Conservation (phyloP, 1,140 invertebrate species). For the Teleopsis dalmanni region DNA sequence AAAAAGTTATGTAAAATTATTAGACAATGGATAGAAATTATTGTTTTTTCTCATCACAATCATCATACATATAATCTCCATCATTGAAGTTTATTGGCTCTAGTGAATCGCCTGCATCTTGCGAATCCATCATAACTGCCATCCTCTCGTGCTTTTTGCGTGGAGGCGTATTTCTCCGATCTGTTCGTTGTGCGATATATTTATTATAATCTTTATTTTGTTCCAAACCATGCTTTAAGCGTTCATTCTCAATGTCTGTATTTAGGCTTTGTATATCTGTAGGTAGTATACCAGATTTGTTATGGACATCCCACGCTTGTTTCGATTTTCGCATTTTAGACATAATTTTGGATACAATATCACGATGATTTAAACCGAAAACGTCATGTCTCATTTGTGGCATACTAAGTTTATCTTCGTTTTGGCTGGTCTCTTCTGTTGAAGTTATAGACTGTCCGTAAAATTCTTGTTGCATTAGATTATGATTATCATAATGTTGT, state of each 20-base stretch:
- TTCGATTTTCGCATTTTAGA: slow-evolving; percentile 46
- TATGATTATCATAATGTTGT: neutral
- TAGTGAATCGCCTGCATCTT: neutral
- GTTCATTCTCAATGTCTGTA: slow-evolving; percentile 5
- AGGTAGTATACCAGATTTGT: neutral
- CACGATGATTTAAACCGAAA: slow-evolving; percentile 58
- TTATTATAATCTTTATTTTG: slow-evolving; percentile 15
- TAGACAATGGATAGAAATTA: neutral
- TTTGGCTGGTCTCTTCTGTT: slow-evolving; percentile 9
- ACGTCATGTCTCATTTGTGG: slow-evolving; percentile 63
- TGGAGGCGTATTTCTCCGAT: slow-evolving; percentile 20
- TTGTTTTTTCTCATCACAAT: neutral
- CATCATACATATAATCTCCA: slow-evolving; percentile 1
- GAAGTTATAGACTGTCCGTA: neutral
- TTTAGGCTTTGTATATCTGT: too few relatives aligned
- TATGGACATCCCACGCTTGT: slow-evolving; percentile 47
- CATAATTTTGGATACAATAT: slow-evolving; percentile 53
- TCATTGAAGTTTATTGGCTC: neutral
- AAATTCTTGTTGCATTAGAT: slow-evolving; percentile 7
- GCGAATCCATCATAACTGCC: neutral
- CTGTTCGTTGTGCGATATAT: slow-evolving; percentile 21
- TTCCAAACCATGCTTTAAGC: slow-evolving; percentile 8
- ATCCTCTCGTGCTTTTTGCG: slow-evolving; percentile 14
- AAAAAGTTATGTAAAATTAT: too few relatives aligned
- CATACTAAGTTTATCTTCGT: slow-evolving; percentile 38